These are phyloP conservation scores for Spatulosminthurus flaviceps DNA, from an alignment of 2,888 invertebrate species.

Conservation along the genomic window DNA sequence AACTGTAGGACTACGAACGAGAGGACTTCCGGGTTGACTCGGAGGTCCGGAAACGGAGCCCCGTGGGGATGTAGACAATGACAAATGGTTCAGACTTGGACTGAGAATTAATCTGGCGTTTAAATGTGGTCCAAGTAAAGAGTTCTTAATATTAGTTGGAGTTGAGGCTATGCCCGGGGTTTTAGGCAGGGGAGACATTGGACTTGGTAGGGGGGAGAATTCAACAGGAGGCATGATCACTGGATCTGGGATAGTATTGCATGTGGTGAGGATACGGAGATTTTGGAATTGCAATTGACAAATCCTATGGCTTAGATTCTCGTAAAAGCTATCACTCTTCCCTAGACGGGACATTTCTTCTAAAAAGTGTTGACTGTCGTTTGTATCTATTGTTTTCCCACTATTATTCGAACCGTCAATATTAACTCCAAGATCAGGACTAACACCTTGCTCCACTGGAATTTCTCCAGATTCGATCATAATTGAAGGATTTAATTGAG, in stretches of 20 bases:
- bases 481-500: neutral
- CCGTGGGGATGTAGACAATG: conserved; percentile 47
- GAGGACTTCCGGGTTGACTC: conserved; percentile 50
- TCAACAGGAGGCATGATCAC: conserved; percentile 55
- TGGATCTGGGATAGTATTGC: conserved; percentile 61
- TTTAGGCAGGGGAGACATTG: conserved; percentile 54
- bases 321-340: conserved; percentile 62
- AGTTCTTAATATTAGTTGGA: conserved; percentile 24
- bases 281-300: conserved; percentile 63
- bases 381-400: conserved; percentile 58
- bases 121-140: neutral
- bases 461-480: neutral
- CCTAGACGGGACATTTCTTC: conserved; percentile 61
- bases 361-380: conserved; percentile 62
- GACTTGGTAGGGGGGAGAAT: conserved; percentile 58
- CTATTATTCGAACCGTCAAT: neutral
- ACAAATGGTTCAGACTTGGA: conserved; percentile 50
- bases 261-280: conserved; percentile 58
- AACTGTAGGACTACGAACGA: conserved; percentile 50
- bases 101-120: conserved; percentile 49
- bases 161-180: conserved; percentile 6
- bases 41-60: conserved; percentile 45
- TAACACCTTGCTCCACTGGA: neutral
- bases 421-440: neutral
- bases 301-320: conserved; percentile 61